Conservation (phyloP, 2,113 vertebrate species). For the Chamaea fasciata region DNA sequence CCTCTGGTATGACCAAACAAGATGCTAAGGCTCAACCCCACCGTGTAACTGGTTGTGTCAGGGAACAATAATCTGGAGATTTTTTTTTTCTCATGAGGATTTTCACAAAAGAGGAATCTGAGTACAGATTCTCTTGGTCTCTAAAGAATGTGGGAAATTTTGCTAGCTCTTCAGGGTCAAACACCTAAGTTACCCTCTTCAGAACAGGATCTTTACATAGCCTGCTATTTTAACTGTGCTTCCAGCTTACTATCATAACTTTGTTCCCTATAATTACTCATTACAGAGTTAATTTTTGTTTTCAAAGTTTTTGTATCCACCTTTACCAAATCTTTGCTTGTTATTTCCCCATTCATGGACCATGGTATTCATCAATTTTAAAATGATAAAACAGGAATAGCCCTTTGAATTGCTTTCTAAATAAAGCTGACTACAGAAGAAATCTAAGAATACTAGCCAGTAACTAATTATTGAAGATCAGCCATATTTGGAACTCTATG, state of each 20-base stretch:
- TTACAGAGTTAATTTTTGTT: not conserved
- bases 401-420: not conserved
- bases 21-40: fast-evolving
- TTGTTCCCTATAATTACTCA: not conserved
- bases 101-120: not conserved
- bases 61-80: not conserved
- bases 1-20: not conserved
- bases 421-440: not conserved
- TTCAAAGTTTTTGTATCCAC: not conserved
- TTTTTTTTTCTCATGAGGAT: not conserved
- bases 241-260: not conserved
- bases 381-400: not conserved
- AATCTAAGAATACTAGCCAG: not conserved
- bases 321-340: not conserved
- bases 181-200: not conserved
- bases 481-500: fast-evolving
- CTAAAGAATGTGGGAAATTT: not conserved
- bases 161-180: not conserved
- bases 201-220: not conserved
- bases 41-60: not conserved
- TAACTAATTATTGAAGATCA: not conserved
- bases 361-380: not conserved
- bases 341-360: not conserved
- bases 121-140: not conserved
- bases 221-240: not conserved